Conservation (phyloP, 2,797 vertebrate species). For the Silurus lanzhouensis region DNA sequence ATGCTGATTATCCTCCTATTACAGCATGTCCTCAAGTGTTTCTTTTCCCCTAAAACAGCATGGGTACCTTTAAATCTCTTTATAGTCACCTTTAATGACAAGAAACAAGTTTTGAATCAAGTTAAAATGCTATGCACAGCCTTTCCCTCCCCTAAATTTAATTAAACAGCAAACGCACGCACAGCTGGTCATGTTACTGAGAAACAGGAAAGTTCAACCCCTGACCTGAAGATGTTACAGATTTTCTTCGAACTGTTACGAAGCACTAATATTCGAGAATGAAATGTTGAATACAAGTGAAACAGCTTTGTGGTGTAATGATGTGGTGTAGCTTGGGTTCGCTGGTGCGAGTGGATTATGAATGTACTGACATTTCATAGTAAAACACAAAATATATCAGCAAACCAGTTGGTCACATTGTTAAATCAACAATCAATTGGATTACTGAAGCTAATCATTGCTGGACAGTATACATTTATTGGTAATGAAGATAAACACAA, state of each 20-base stretch:
- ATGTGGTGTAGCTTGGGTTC: neutral
- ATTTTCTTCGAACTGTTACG: neutral
- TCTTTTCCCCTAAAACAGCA: neutral
- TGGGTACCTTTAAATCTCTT: neutral
- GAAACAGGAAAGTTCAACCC: neutral
- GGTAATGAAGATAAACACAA: constrained; percentile 9
- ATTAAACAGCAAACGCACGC: neutral
- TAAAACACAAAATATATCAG: neutral
- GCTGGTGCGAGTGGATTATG: neutral
- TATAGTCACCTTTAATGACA: neutral
- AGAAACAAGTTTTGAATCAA: neutral
- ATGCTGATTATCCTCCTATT: neutral
- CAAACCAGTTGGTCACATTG: neutral
- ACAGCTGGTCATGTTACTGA: neutral
- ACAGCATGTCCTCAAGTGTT: neutral
- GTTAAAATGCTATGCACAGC: neutral
- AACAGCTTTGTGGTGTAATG: neutral
- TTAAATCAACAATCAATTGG: neutral
- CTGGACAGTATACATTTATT: constrained; percentile 33
- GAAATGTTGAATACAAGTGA: neutral
- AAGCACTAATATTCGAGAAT: neutral
- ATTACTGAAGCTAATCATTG: constrained; percentile 29
- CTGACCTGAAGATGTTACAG: neutral
- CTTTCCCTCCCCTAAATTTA: neutral
- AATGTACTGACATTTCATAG: neutral